Percentiles rank a stretch among this genome's conserved stretches.
These are phyloP conservation scores for Belgica antarctica DNA, from an alignment of 2,888 invertebrate genomes.

Conservation along the genomic window DNA sequence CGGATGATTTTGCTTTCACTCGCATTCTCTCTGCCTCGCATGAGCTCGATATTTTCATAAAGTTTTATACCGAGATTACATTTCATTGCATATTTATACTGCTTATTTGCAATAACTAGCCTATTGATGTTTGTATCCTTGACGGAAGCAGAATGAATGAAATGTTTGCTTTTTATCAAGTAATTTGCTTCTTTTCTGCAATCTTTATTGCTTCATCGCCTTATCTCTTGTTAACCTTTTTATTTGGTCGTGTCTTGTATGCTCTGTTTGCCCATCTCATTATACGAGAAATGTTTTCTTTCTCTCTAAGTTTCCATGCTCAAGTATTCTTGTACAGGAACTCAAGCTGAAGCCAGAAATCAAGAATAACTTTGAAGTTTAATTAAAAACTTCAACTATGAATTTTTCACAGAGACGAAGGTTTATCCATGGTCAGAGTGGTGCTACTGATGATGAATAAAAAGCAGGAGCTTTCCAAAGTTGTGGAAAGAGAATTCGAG, in stretches of 20 bases:
- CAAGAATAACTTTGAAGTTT: constrained; percentile 26
- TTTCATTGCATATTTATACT: constrained; percentile 1
- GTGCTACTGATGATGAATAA: no score
- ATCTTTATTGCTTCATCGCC: not conserved
- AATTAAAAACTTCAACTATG: constrained; percentile 25
- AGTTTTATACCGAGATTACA: constrained; percentile 2
- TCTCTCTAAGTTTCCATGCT: not conserved
- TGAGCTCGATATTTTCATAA: no score
- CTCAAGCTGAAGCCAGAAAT: no score
- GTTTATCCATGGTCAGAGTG: constrained; percentile 5
- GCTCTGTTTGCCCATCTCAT: not conserved
- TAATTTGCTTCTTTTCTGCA: constrained; percentile 15
- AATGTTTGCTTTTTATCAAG: not conserved
- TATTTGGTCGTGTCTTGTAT: no score
- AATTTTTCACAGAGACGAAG: not conserved
- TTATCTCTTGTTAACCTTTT: not conserved
- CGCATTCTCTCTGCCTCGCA: no score
- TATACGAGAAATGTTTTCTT: not conserved
- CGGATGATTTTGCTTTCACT: constrained; percentile 2
- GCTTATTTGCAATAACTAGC: not conserved
- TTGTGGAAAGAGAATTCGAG: constrained; percentile 3
- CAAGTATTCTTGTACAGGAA: no score
- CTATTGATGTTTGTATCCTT: constrained; percentile 7
- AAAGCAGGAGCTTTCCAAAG: no score
- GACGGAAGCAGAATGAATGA: not conserved